phyloP scores from a whole-genome alignment of 2,797 vertebrate genomes.

The Gorsachius magnificus region DNA sequence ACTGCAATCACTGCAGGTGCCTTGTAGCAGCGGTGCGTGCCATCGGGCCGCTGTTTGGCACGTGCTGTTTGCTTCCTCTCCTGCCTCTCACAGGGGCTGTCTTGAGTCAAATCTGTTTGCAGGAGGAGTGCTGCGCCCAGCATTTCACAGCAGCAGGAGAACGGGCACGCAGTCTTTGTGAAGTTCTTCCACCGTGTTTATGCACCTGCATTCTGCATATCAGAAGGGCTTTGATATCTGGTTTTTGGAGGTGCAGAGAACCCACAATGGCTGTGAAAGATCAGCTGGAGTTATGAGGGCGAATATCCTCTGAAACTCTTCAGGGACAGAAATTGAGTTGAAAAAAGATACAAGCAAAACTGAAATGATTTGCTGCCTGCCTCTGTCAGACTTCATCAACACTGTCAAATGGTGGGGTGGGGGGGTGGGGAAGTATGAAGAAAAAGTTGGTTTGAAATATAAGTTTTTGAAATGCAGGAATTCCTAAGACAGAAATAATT shows the following conservation, averaged over 20 bases:
- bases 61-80: not conserved
- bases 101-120: not conserved
- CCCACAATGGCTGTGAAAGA: not conserved
- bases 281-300: not conserved
- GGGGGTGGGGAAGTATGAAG: not conserved
- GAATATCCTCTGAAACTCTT: not conserved
- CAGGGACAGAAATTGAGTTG: not conserved
- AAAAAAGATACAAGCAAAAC: not conserved
- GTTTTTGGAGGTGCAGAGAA: not conserved
- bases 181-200: not conserved
- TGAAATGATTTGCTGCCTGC: not conserved
- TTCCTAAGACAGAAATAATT: not conserved
- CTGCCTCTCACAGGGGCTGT: not conserved
- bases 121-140: not conserved
- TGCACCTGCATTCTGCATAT: not conserved
- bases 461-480: not conserved
- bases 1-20: accelerated
- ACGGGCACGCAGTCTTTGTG: not conserved
- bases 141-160: not conserved
- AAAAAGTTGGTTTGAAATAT: not conserved
- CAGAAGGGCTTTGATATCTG: not conserved
- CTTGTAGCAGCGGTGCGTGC: not conserved
- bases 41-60: accelerated
- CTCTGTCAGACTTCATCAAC: not conserved
- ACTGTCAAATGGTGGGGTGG: not conserved